Base-by-base conservation (phyloP, 1,140 invertebrate species). In the Oedothorax gibbosus region DNA sequence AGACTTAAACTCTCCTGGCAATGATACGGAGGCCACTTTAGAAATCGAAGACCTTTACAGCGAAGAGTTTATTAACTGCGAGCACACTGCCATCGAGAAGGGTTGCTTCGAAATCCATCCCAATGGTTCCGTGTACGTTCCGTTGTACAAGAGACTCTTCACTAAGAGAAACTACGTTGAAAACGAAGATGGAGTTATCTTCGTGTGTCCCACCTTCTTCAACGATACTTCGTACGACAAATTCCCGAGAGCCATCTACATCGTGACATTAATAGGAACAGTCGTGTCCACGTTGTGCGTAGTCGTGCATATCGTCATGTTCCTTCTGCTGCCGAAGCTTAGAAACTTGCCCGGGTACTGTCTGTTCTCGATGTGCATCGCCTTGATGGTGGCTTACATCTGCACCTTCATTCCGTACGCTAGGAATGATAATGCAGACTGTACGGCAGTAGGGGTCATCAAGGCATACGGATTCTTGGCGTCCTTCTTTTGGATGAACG, bases 401-500 rank as follows among this genome's bases (percentile, higher is more conserved):
- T 92, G 87, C 89, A 92, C 56, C 86, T 89, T 15, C 89, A 89
- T 21, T 89, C 89, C 62, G 9, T 68, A 72, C 7, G 62, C 6
- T n/a, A 0, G 11, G 12, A 8, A 1, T 15, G 18, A 15, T n/a
- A 1, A 50, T 0, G 7, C 15, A 3, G 53, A 66, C 53, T 91
- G 91, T 84, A 87, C 87, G 10, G 87, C 88, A 0, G 87, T 91
- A 10, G 92, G 91, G 0, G 87, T 92, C 0, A 72, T 89, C 14
- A 90, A 91, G 7, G 92, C 92, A 84, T 93, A 92, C 87, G 85
- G 89, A 49, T 92, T 92, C 87, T 88, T 93, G 51, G 89, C 91
- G 0, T 90, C 92, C 0, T 93, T 93, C 86, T 91, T 91, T 84
- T 93, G 93, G 93, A 93, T 92, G 91, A 91, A 92, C 71, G 91